phyloP scores from a whole-genome alignment of 1,140 invertebrate genomes.

The Harlomillsia oculata region DNA sequence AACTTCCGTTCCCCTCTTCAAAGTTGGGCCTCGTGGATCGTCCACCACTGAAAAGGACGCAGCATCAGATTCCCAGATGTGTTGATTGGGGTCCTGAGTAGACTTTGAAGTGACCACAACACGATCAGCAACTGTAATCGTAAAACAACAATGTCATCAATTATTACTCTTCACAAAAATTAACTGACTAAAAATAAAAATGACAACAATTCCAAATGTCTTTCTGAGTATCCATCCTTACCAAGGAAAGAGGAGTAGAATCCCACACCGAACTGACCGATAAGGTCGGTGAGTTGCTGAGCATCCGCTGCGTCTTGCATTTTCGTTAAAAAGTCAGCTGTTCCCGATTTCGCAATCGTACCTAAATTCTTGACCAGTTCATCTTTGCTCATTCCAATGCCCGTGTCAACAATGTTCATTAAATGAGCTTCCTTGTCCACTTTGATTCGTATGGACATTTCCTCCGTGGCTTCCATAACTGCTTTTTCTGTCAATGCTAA shows the following conservation, averaged over 20 bases:
- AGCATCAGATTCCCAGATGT: slow-evolving; percentile 97
- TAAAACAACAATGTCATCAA: not conserved
- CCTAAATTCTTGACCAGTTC: slow-evolving; percentile 95
- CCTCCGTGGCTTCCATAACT: slow-evolving; percentile 65
- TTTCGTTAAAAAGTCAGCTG: slow-evolving; percentile 92
- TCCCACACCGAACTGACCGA: slow-evolving; percentile 93
- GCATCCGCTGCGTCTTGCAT: slow-evolving; percentile 62
- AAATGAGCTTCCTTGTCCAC: slow-evolving; percentile 92
- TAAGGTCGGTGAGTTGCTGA: slow-evolving; percentile 72
- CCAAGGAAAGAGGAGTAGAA: slow-evolving; percentile 93
- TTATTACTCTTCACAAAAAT: not conserved
- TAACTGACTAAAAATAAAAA: not conserved
- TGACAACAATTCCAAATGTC: not conserved
- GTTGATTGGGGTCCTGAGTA: slow-evolving; percentile 82
- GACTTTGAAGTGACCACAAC: slow-evolving; percentile 92
- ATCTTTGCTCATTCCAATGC: slow-evolving; percentile 94
- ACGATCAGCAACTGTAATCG: slow-evolving; percentile 57
- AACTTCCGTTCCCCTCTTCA: slow-evolving; percentile 77
- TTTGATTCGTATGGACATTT: slow-evolving; percentile 87
- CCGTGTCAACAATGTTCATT: slow-evolving; percentile 90
- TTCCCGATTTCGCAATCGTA: slow-evolving; percentile 98
- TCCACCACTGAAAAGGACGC: slow-evolving; percentile 74
- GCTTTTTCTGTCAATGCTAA: slow-evolving; percentile 77
- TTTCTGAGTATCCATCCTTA: slow-evolving; percentile 37
- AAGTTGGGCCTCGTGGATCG: slow-evolving; percentile 86